These are phyloP conservation scores for Zaprionus tsacasi DNA, from an alignment of 1,140 invertebrate species.

Conservation along the genomic window DNA sequence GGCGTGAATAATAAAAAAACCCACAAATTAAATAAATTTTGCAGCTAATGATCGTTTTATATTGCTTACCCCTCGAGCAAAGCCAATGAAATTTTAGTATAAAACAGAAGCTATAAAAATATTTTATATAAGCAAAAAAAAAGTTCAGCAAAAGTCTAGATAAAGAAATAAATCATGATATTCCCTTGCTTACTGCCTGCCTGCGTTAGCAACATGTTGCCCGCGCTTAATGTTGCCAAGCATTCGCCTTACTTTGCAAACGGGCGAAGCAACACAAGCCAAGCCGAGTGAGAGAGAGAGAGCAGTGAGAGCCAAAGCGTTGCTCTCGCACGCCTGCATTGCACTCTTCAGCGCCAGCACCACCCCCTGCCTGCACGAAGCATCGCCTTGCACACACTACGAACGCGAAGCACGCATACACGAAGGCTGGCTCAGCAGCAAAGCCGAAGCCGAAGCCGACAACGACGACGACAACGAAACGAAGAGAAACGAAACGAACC, in stretches of 20 bases:
- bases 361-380: conserved; percentile 14
- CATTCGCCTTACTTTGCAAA: conserved; percentile 26
- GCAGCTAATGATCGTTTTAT: background rate
- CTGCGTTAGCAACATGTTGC: conserved; percentile 21
- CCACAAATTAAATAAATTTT: background rate
- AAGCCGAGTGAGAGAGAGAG: background rate
- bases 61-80: background rate
- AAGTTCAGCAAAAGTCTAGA: background rate
- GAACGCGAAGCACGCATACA: background rate
- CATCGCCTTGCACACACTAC: conserved; percentile 9
- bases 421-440: background rate
- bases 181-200: background rate
- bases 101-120: background rate
- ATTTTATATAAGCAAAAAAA: background rate
- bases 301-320: conserved; percentile 7
- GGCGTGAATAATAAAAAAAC: background rate
- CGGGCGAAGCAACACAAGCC: conserved; percentile 49
- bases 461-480: conserved; percentile 1
- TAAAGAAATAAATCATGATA: background rate
- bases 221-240: conserved; percentile 48
- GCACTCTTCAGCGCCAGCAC: conserved; percentile 14
- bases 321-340: background rate
- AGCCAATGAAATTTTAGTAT: background rate
- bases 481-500: conserved; percentile 14
- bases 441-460: conserved; percentile 8